phyloP scores from a whole-genome alignment of 2,888 invertebrate species.

The Meiosimyza platycephala region DNA sequence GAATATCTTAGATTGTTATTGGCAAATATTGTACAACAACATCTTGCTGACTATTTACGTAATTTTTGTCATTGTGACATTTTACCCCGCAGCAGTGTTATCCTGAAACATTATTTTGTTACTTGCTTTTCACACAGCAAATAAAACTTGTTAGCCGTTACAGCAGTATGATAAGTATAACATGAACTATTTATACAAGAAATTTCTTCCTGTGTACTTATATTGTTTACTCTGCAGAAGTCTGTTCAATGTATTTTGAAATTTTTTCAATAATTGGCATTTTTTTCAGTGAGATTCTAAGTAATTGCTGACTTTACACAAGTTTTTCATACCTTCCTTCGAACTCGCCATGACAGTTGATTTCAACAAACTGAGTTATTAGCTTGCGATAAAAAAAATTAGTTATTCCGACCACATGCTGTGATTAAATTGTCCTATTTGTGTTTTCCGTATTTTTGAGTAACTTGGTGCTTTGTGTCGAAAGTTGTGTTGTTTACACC shows the following conservation, averaged over 20 bases:
- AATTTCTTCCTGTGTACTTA: background rate
- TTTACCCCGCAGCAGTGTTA: background rate
- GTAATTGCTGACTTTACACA: no score
- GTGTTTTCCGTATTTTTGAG: conserved; percentile 41
- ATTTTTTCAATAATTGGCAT: background rate
- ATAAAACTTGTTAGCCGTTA: no score
- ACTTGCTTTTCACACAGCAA: no score
- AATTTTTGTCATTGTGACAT: background rate
- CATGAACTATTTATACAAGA: background rate
- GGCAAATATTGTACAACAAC: no score
- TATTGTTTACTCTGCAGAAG: conserved; percentile 20
- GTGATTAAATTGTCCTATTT: conserved; percentile 61
- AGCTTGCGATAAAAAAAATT: conserved; percentile 59
- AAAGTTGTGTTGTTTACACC: background rate
- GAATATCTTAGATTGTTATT: conserved; percentile 7
- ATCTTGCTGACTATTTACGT: background rate
- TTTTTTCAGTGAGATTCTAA: no score
- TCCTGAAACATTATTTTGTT: no score
- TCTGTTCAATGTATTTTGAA: background rate
- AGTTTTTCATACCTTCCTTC: background rate
- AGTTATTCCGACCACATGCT: conserved; percentile 65
- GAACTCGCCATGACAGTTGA: background rate
- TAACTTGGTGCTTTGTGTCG: background rate
- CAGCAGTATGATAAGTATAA: background rate
- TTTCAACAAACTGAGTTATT: conserved; percentile 52